phyloP scores from a whole-genome alignment of 2,888 invertebrate species.

The Chelonus formosanus region DNA sequence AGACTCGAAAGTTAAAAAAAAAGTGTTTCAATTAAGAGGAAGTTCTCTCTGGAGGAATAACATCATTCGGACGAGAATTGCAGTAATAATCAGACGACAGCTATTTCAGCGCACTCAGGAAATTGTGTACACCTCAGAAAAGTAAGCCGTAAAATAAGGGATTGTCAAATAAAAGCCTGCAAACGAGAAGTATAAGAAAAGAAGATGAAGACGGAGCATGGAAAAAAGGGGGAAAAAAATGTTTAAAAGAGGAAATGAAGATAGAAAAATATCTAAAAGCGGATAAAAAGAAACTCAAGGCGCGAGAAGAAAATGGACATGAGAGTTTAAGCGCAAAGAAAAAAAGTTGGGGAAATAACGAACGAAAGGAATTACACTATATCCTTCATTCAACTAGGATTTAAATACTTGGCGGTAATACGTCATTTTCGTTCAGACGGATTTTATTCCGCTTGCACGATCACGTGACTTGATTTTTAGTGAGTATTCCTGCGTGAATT shows the following conservation, averaged over 20 bases:
- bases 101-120: slow-evolving; percentile 25
- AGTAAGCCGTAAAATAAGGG: slow-evolving; percentile 27
- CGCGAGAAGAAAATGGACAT: background rate
- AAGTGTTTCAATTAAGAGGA: background rate
- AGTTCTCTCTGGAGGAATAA: slow-evolving; percentile 3
- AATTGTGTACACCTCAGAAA: slow-evolving; percentile 27
- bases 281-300: no score
- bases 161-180: slow-evolving; percentile 26
- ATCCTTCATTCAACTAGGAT: slow-evolving; percentile 38
- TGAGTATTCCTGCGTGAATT: slow-evolving; percentile 21
- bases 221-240: background rate
- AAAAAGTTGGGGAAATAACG: slow-evolving; percentile 17
- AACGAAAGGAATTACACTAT: slow-evolving; percentile 44
- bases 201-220: slow-evolving; percentile 6
- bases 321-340: slow-evolving; percentile 12
- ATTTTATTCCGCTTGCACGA: slow-evolving; percentile 30
- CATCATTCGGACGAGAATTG: slow-evolving; percentile 19
- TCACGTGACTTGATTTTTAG: slow-evolving; percentile 33
- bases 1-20: background rate
- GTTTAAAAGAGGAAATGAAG: background rate
- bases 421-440: slow-evolving; percentile 32
- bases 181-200: slow-evolving; percentile 14
- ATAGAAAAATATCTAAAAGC: slow-evolving; percentile 7
- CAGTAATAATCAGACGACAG: slow-evolving; percentile 22
- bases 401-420: slow-evolving; percentile 42